Evolutionary conservation across 2,888 invertebrate species (phyloP).

Genomic region (Micoletzkya japonica): DNA sequence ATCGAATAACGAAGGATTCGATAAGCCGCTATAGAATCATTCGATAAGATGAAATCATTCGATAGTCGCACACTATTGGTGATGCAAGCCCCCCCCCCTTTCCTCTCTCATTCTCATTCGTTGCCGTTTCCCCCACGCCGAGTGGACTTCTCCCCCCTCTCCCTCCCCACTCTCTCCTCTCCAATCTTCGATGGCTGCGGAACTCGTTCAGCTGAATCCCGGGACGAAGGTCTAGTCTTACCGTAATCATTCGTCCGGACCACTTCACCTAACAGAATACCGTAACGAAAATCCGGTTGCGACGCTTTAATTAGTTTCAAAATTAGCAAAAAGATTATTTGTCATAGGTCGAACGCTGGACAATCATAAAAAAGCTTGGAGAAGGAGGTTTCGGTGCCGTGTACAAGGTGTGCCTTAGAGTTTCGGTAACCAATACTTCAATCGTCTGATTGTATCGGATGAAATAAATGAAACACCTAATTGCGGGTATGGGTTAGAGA

Average conservation of each 20-base stretch:
- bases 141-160: neutral
- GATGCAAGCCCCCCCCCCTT: no score
- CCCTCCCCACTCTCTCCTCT: neutral
- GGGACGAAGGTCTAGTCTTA: constrained; percentile 44
- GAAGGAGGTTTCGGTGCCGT: constrained; percentile 58
- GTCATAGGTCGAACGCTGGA: constrained; percentile 50
- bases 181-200: constrained; percentile 36
- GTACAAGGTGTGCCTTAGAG: no score
- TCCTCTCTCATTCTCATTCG: neutral
- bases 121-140: neutral
- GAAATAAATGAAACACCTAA: no score
- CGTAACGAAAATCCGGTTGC: no score
- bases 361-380: constrained; percentile 56
- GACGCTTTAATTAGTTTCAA: no score
- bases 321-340: neutral
- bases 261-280: neutral
- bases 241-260: neutral
- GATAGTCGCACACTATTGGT: no score
- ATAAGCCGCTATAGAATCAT: no score
- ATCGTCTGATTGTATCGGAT: no score
- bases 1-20: no score
- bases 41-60: no score
- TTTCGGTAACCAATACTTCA: no score
- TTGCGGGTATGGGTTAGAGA: no score
- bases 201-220: constrained; percentile 51